A percentile compares a stretch with the other conserved stretches of the same genome.
Conservation (phyloP, 1,140 invertebrate genomes). For the Archivesica marissinica region DNA sequence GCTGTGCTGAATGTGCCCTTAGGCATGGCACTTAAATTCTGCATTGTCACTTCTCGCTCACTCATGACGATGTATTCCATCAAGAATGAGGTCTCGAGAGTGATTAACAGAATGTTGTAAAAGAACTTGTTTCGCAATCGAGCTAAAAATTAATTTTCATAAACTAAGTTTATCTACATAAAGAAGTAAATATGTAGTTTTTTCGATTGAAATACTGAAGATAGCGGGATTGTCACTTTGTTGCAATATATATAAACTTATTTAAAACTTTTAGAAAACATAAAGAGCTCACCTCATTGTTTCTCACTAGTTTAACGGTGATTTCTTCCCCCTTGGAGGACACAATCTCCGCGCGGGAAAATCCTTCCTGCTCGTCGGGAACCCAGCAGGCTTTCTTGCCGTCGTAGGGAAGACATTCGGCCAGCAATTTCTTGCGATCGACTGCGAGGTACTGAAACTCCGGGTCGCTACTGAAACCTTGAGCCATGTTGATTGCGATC, state of each 20-base stretch:
- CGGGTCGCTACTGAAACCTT: slow-evolving; percentile 67
- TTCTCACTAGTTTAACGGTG: slow-evolving; percentile 87
- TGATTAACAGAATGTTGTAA: too few relatives aligned
- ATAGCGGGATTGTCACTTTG: too few relatives aligned
- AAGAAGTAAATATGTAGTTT: too few relatives aligned
- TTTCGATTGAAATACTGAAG: too few relatives aligned
- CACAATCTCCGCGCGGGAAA: slow-evolving; percentile 98
- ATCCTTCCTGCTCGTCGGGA: slow-evolving; percentile 98
- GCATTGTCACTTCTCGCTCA: too few relatives aligned
- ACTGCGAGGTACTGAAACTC: slow-evolving; percentile 80
- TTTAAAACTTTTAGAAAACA: background rate
- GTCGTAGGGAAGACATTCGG: slow-evolving; percentile 88
- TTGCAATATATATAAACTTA: background rate
- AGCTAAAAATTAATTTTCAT: too few relatives aligned
- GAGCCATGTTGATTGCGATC: background rate
- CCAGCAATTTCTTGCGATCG: slow-evolving; percentile 81
- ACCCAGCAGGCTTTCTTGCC: slow-evolving; percentile 99
- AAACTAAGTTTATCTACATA: too few relatives aligned
- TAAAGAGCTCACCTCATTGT: slow-evolving; percentile 70
- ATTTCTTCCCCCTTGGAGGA: slow-evolving; percentile 99
- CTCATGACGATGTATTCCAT: too few relatives aligned
- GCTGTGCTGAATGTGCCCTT: too few relatives aligned
- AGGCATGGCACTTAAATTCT: too few relatives aligned
- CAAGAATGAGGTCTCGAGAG: too few relatives aligned
- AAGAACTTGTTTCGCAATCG: too few relatives aligned